Percentiles rank a stretch among this genome's conserved stretches.
These are phyloP conservation scores for Scortum barcoo DNA, from an alignment of 2,113 vertebrate species.

Conservation along the genomic window DNA sequence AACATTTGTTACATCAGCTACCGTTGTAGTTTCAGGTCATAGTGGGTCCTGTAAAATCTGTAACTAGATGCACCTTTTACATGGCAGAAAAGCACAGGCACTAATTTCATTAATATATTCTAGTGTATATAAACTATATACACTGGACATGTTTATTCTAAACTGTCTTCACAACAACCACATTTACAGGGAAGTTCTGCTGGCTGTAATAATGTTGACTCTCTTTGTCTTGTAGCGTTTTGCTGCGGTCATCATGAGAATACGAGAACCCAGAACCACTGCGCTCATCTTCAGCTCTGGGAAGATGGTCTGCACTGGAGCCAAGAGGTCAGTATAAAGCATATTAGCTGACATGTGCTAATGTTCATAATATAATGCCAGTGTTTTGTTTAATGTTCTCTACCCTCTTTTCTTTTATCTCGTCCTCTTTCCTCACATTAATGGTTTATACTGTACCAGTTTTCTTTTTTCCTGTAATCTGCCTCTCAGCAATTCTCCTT, in stretches of 20 bases:
- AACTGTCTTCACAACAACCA: background rate
- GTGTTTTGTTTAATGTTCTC: background rate
- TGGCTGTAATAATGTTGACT: background rate
- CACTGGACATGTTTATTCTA: background rate
- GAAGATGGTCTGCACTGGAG: slow-evolving; percentile 99
- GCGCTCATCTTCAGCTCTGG: slow-evolving; percentile 99
- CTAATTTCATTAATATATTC: too few species aligned
- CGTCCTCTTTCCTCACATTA: background rate
- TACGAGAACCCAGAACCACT: slow-evolving; percentile 98
- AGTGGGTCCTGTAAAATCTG: background rate
- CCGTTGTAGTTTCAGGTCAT: background rate
- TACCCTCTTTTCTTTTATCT: background rate
- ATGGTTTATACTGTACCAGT: background rate
- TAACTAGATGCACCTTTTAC: too few species aligned
- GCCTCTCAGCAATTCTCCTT: background rate
- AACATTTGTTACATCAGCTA: background rate
- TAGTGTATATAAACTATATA: background rate
- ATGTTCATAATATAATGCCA: background rate
- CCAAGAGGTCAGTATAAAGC: slow-evolving; percentile 89
- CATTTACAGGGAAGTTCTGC: background rate
- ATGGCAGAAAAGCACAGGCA: too few species aligned
- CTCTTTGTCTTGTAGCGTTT: slow-evolving; percentile 89
- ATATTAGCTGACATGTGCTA: background rate
- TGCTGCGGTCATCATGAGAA: slow-evolving; percentile 99
- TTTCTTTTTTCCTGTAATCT: background rate